Percentiles rank a stretch among this genome's conserved stretches.
Conservation (phyloP, 2,888 invertebrate species). For the Callosobruchus maculatus region DNA sequence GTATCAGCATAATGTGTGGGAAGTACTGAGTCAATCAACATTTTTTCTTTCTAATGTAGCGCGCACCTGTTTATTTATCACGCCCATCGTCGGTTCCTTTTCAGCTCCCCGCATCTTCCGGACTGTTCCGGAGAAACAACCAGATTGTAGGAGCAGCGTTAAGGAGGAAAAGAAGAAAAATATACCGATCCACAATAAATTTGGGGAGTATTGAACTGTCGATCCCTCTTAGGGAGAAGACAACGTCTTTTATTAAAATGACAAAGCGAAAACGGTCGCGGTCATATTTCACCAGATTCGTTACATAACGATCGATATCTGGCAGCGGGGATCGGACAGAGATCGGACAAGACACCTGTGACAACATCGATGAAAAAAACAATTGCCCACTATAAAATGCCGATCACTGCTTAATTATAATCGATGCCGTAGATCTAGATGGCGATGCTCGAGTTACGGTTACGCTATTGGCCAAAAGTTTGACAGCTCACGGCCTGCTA, state of each 20-base stretch:
- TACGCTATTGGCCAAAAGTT: conserved; percentile 9
- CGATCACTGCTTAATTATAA: conserved; percentile 38
- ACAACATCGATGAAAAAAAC: conserved; percentile 2
- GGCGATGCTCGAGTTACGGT: conserved; percentile 29
- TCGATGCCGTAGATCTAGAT: conserved; percentile 30
- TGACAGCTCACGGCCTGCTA: not conserved
- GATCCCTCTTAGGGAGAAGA: not conserved
- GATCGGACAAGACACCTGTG: not conserved
- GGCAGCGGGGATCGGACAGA: not conserved
- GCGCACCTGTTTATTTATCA: no score
- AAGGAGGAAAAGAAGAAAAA: no score
- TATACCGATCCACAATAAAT: no score
- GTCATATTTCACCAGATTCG: not conserved
- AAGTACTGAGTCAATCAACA: no score
- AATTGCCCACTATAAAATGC: conserved; percentile 35
- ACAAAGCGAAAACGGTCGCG: not conserved
- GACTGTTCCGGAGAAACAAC: no score
- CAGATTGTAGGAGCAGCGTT: no score
- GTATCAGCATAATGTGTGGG: no score
- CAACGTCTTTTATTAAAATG: not conserved
- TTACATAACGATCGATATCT: not conserved
- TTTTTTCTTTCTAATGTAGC: no score
- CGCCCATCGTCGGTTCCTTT: no score
- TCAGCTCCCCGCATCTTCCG: no score
- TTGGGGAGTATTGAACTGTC: not conserved